Conservation (phyloP, 2,797 vertebrate species). For the Dallia pectoralis region DNA sequence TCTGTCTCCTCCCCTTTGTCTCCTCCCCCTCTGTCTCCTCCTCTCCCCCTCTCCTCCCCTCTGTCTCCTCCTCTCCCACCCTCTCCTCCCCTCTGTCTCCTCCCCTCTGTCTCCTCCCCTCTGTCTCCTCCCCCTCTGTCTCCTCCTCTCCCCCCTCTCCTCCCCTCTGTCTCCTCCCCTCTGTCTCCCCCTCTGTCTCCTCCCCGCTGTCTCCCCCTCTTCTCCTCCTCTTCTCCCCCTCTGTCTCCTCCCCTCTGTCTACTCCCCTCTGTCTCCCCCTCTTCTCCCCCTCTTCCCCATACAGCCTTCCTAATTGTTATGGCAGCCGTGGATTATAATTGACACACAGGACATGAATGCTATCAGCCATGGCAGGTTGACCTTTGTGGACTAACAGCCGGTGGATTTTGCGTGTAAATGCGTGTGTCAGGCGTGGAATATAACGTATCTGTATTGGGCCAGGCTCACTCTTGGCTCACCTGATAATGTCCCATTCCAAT, state of each 20-base stretch:
- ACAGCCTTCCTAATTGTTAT: constrained; percentile 34
- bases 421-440: constrained; percentile 6
- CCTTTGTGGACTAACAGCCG: constrained; percentile 52
- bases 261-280: too few relatives aligned
- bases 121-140: neutral
- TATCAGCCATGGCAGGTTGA: constrained; percentile 44
- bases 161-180: neutral
- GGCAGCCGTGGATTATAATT: constrained; percentile 37
- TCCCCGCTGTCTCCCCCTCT: too few relatives aligned
- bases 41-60: neutral
- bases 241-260: too few relatives aligned
- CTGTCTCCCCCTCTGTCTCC: too few relatives aligned
- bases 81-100: too few relatives aligned
- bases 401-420: constrained; percentile 29
- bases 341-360: constrained; percentile 37
- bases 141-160: neutral
- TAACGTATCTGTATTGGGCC: constrained; percentile 16
- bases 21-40: neutral
- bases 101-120: neutral
- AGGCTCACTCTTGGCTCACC: constrained; percentile 37
- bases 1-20: neutral
- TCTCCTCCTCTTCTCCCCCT: neutral
- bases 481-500: constrained; percentile 50
- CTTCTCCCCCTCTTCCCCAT: neutral
- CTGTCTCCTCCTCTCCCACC: too few relatives aligned